These are phyloP conservation scores for Procambarus clarkii DNA, from an alignment of 1,140 invertebrate genomes.

Conservation along the genomic window DNA sequence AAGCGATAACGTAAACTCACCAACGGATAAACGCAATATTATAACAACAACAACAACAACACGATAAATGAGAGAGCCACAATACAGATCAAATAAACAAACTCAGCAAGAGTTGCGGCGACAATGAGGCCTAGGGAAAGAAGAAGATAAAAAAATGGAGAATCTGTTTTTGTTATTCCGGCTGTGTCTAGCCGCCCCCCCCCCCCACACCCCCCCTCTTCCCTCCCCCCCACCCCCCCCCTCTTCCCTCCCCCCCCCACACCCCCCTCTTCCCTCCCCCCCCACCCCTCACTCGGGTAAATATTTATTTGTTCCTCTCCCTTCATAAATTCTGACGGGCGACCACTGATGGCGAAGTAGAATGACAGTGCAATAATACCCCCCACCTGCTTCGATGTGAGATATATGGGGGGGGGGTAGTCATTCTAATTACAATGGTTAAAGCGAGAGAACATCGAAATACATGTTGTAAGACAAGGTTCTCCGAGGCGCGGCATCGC, in stretches of 20 bases:
- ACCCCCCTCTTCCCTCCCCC: too few relatives aligned
- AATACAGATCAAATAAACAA: background rate
- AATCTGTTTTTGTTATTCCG: slow-evolving; percentile 41
- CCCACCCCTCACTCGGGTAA: slow-evolving; percentile 34
- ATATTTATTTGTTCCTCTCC: slow-evolving; percentile 57
- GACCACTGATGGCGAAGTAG: slow-evolving; percentile 18
- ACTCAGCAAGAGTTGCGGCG: background rate
- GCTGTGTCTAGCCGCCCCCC: background rate
- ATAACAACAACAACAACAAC: background rate
- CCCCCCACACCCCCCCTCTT: too few relatives aligned
- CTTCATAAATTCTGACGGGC: slow-evolving; percentile 58
- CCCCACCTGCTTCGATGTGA: background rate
- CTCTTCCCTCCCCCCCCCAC: too few relatives aligned
- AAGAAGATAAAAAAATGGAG: background rate
- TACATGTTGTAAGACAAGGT: too few relatives aligned
- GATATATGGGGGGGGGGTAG: background rate
- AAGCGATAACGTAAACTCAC: too few relatives aligned
- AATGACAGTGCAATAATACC: background rate
- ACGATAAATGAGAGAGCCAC: background rate
- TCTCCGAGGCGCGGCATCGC: too few relatives aligned
- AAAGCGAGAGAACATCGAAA: too few relatives aligned
- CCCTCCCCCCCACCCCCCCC: too few relatives aligned
- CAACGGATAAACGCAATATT: too few relatives aligned
- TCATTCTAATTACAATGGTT: too few relatives aligned
- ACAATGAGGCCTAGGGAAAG: background rate